Conservation (phyloP, 1,140 invertebrate genomes). For the Euwallacea similis region DNA sequence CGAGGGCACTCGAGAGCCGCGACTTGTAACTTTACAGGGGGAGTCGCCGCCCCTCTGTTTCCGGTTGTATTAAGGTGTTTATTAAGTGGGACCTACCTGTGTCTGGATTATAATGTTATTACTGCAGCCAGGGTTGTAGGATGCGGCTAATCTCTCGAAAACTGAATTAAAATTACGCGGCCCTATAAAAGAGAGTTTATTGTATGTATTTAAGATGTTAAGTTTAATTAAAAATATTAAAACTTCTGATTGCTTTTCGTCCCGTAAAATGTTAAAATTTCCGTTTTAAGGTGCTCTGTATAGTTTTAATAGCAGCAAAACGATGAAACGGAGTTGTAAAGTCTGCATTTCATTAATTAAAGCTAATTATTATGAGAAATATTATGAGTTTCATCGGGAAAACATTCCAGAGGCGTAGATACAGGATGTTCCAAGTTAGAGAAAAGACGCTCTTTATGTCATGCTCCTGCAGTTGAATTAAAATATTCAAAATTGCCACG, state of each 20-base stretch:
- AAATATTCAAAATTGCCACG: no score
- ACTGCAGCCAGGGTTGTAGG: no score
- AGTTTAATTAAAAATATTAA: conserved; percentile 17
- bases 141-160: no score
- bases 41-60: conserved; percentile 1
- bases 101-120: background rate
- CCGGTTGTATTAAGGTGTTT: conserved; percentile 18
- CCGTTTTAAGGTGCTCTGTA: conserved; percentile 10
- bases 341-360: conserved; percentile 24
- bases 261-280: conserved; percentile 17
- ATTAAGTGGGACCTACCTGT: conserved; percentile 20
- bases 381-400: conserved; percentile 16
- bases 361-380: conserved; percentile 16
- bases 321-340: conserved; percentile 27
- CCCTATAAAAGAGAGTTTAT: background rate
- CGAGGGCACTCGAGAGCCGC: conserved; percentile 34
- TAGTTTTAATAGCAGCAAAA: conserved; percentile 22
- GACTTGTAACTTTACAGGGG: conserved; percentile 21
- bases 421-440: no score
- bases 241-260: conserved; percentile 13
- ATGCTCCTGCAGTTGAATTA: no score
- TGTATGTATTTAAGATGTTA: conserved; percentile 3
- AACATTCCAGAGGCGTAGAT: background rate
- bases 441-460: no score
- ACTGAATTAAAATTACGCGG: background rate